Evolutionary conservation across 2,797 vertebrate genomes (phyloP), one percentile per base, ranked within the genome.

Genomic region (Sciaenops ocellatus): DNA sequence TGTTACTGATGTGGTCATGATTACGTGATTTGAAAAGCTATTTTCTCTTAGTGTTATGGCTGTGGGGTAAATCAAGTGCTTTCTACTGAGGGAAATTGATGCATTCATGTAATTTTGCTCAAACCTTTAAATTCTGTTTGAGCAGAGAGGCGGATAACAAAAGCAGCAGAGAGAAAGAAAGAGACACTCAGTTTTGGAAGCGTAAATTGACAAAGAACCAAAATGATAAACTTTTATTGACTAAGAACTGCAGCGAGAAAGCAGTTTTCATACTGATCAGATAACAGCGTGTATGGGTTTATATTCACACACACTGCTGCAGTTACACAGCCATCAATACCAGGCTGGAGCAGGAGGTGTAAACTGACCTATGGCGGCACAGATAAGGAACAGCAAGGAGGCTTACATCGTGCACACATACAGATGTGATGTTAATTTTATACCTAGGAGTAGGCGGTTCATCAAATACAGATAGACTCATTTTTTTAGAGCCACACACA

Each of bases 1-100:
- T 78, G 72, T 68, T 61, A 71, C 75, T 73, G 78, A 82, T 75
- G 80, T 46, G 47, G 42, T 87, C n/a, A 12, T 50, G 67, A 90
- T 78, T 72, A 80, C 56, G 70, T 46, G 44, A 83, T 83, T 73
- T 76, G 24, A 89, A 63, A 82, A 65, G 59, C 51, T 22, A 59
- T 79, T 87, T 81, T 70, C 48, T 65, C 46, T 59, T 18, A 20
- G 55, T 66, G 52, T 74, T 72, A 60, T 59, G 42, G 71, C 66
- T 82, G 1, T 15, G 46, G 24, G 47, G 57, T 59, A 67, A 83
- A 80, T 61, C 30, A 72, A 55, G 50, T 34, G 41, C 47, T 61
- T 82, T 67, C 20, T 54, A 26, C 71, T 18, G 48, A 28, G 13
- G 28, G 22, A 71, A 70, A 76, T 16, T 12, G 26, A 64, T 44